phyloP scores from a whole-genome alignment of 2,113 vertebrate genomes.

The Solea solea region DNA sequence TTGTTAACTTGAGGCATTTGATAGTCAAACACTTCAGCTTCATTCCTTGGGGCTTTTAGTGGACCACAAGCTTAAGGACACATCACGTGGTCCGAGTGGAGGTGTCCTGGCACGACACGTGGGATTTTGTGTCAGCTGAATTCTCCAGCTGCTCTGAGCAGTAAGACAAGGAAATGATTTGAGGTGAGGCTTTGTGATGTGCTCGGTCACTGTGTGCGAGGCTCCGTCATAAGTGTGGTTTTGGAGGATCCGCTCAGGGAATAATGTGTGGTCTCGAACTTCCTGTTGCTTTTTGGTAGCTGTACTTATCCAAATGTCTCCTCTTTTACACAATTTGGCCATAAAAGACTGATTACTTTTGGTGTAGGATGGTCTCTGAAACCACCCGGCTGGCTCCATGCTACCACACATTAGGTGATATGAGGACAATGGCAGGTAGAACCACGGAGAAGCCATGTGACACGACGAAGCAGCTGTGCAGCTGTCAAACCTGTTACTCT shows the following conservation, averaged over 20 bases:
- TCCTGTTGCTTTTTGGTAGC: slow-evolving; percentile 19
- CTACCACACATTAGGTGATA: neutral
- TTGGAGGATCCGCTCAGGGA: slow-evolving; percentile 11
- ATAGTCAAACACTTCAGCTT: no score
- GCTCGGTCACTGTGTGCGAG: slow-evolving; percentile 2
- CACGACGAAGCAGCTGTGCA: no score
- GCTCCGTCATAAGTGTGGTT: slow-evolving; percentile 34
- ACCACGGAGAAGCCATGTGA: neutral
- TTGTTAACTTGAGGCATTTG: no score
- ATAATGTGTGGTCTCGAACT: slow-evolving; percentile 20
- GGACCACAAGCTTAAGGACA: no score
- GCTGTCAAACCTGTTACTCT: no score
- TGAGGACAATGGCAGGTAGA: neutral
- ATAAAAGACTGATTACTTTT: no score
- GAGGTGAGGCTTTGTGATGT: slow-evolving; percentile 37
- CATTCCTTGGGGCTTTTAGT: no score
- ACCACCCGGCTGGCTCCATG: neutral
- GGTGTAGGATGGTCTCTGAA: neutral
- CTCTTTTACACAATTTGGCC: no score
- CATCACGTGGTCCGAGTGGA: no score
- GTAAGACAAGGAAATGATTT: slow-evolving; percentile 5
- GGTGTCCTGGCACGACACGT: no score
- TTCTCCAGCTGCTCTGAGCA: no score
- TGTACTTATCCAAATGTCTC: slow-evolving; percentile 16
- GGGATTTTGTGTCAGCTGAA: no score